Evolutionary conservation across 2,113 vertebrate genomes (phyloP), one percentile per base, ranked within the genome.

Genomic region (Malurus alboscapulatus): DNA sequence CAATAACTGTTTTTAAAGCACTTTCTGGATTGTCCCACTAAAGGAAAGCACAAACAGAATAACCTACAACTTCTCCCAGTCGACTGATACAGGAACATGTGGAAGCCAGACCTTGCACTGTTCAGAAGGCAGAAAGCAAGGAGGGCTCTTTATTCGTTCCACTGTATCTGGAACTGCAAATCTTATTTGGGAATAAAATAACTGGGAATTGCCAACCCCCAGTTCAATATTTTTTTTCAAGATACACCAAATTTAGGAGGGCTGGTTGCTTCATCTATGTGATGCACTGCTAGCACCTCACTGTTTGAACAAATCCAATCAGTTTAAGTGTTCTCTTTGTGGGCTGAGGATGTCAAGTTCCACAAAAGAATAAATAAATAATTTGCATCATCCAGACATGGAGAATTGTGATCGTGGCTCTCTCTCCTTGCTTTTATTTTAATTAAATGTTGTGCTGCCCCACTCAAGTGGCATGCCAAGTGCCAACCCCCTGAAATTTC

Each of bases 191-290:
- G 34, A 34, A 34, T 34, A 34, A 34, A 34, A 34, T 34, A 34
- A 34, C 82, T 87, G 85, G 84, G 87, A 87, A 80, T 91, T 77
- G 59, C 63, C 55, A 88, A 51, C 71, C 30, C 0, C 66, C 71
- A 80, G 47, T 62, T 76, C 89, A 89, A 92, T 83, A 25, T 34
- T 87, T 69, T 84, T 38, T 89, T 93, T 94, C 82, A 93, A 87
- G 71, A 30, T 25, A 40, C 1, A 29, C 20, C 59, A 45, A 59
- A 63, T 92, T 66, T 58, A 93, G 82, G 42, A 92, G 81, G 83
- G 51, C 87, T 93, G 62, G 87, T 90, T 92, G 34, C 62, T 94
- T 54, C 47, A 15, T 79, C 75, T 87, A 91, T 89, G 36, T 51
- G 42, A 73, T 66, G 59, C 55, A 58, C 30, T 51, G 15, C 63